phyloP scores from a whole-genome alignment of 2,797 vertebrate genomes.

The Sylvia borin region DNA sequence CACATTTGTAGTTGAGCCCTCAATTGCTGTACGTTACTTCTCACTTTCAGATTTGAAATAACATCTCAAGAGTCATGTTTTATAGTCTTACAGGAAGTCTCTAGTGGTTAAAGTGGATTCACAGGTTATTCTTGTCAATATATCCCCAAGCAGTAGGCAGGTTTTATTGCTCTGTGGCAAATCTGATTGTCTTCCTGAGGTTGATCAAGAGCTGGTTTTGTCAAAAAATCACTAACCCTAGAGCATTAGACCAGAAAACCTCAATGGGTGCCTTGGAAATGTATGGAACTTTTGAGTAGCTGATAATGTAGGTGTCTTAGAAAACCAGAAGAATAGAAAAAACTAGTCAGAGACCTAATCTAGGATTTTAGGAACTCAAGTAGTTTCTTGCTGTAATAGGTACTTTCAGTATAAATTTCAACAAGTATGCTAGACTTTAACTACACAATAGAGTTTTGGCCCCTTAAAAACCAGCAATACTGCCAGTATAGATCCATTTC shows the following conservation, averaged over 20 bases:
- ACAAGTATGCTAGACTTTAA: not conserved
- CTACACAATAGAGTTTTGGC: not conserved
- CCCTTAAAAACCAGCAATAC: not conserved
- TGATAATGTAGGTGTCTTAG: not conserved
- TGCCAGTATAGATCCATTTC: not conserved
- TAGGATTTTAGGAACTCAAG: not conserved
- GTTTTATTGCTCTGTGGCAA: not conserved
- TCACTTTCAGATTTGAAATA: not conserved
- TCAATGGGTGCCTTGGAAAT: not conserved
- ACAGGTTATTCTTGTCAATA: constrained; percentile 30
- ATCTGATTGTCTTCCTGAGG: not conserved
- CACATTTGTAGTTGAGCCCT: not conserved
- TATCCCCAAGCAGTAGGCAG: not conserved
- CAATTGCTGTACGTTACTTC: not conserved
- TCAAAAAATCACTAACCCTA: not conserved
- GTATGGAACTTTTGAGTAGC: not conserved
- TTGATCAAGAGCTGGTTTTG: not conserved
- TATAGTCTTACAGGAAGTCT: not conserved
- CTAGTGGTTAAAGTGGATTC: constrained; percentile 10
- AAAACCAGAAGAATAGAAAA: not conserved
- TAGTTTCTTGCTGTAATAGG: not conserved
- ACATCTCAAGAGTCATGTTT: not conserved
- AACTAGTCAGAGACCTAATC: not conserved
- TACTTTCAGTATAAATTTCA: not conserved
- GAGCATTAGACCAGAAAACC: not conserved